Evolutionary conservation across 2,888 invertebrate genomes (phyloP).

Genomic region (Crocallis elinguaria): DNA sequence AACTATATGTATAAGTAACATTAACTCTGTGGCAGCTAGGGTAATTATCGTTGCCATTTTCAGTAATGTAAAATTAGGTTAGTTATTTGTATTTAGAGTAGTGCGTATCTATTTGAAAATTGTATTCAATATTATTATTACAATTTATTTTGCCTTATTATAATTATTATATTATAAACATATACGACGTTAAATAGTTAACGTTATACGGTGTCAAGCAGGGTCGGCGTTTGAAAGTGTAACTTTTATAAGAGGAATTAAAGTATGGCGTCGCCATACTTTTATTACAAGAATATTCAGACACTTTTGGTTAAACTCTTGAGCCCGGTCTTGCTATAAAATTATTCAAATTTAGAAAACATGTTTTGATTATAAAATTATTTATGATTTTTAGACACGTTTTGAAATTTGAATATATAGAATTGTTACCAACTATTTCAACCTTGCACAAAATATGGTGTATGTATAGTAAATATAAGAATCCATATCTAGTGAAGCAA

Average conservation of each 20-base stretch:
- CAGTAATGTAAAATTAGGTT: slow-evolving; percentile 51
- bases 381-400: slow-evolving; percentile 9
- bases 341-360: slow-evolving; percentile 16
- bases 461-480: slow-evolving; percentile 13
- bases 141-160: neutral
- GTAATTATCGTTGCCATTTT: slow-evolving; percentile 68
- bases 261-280: neutral
- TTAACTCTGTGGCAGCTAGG: slow-evolving; percentile 48
- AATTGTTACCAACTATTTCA: slow-evolving; percentile 11
- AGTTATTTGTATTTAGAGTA: slow-evolving; percentile 41
- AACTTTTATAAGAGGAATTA: slow-evolving; percentile 40
- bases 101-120: slow-evolving; percentile 7
- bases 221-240: slow-evolving; percentile 66
- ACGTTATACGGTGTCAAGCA: slow-evolving; percentile 13
- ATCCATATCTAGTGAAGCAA: slow-evolving; percentile 8
- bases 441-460: slow-evolving; percentile 7
- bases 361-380: slow-evolving; percentile 11
- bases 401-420: slow-evolving; percentile 14
- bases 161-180: too few species aligned
- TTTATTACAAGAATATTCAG: neutral
- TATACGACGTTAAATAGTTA: neutral
- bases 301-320: slow-evolving; percentile 67
- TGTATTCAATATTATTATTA: slow-evolving; percentile 2
- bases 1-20: slow-evolving; percentile 45
- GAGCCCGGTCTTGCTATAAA: slow-evolving; percentile 60